Base-by-base conservation (phyloP, 2,888 invertebrate species). In the Macrophya alboannulata region DNA sequence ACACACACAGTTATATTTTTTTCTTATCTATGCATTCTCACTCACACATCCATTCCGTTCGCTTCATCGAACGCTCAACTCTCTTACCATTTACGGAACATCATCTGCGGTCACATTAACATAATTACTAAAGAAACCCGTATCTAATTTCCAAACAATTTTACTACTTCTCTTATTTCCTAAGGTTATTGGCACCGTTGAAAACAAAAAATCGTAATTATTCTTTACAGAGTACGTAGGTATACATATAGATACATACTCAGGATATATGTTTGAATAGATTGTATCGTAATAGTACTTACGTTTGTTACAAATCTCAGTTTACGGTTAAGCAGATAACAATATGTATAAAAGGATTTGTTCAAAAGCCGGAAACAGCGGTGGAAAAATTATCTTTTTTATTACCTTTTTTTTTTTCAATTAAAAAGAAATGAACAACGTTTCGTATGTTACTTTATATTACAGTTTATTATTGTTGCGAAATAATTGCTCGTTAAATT, bases 71-170 rank as follows among this genome's bases (percentile, higher is more conserved):
- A 83, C 83, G 68, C 82, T 82, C 71, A 43, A 45, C 45, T 74
- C 65, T 83, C 71, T 51, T 83, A 83, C 83, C 83, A 83, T 83
- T 83, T 71, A 83, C 25, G 83, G 83, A 83, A 71, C 83, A 37
- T 62, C n/a, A 25, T 51, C 40, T 51, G 81, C 43, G 48, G 59
- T 62, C 25, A 17, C 77, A 77, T 51, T 55, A 77, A 21, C 51
- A 55, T 77, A n/a, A 74, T 77, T 55, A 31, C 77, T 17, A 51
- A 48, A 51, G 17, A 37, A 76, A 51, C 15, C 51, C 17, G 77
- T 31, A 48, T 77, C 25, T 55, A 1, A 77, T 77, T 77, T 51
- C 17, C 48, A 5, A 55, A 55, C 51, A 55, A 77, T 43, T 15
- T 31, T 31, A 55, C 15, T 43, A 37, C 9, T 37, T 68, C 8